Conservation (phyloP, 30 jellyfish, hydroid and myxozoan genomes). For the Clytia hemisphaerica region DNA sequence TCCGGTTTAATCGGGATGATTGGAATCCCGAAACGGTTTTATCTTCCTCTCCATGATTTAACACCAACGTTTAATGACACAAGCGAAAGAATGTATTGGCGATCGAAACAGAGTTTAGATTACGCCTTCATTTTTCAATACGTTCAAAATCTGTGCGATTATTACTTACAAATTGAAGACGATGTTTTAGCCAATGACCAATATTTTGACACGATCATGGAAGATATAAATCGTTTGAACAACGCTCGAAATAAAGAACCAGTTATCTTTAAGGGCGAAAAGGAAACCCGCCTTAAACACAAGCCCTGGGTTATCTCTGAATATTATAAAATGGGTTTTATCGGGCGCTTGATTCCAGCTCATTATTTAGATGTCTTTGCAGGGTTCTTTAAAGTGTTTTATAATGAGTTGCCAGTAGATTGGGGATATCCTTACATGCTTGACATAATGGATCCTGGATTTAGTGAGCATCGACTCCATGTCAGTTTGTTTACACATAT, state of each 20-base stretch:
- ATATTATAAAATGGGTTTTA: slow-evolving; percentile 55
- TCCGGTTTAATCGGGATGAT: slow-evolving; percentile 44
- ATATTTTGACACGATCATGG: slow-evolving; percentile 27
- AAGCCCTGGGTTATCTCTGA: slow-evolving; percentile 27
- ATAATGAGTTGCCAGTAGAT: slow-evolving; percentile 53
- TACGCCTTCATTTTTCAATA: slow-evolving; percentile 51
- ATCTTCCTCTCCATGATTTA: slow-evolving; percentile 22
- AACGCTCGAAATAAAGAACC: background rate
- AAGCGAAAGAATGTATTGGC: slow-evolving; percentile 47
- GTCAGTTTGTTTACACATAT: slow-evolving; percentile 44
- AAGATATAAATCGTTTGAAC: background rate
- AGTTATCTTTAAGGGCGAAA: background rate
- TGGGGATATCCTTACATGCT: slow-evolving; percentile 17
- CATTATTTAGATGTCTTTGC: slow-evolving; percentile 28
- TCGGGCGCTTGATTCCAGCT: slow-evolving; percentile 43
- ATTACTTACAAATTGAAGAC: slow-evolving; percentile 66
- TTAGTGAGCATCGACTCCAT: background rate
- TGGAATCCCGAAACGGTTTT: slow-evolving; percentile 48
- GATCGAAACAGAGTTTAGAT: slow-evolving; percentile 56
- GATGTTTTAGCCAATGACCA: slow-evolving; percentile 36
- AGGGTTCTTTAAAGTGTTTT: slow-evolving; percentile 23
- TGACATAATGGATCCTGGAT: background rate
- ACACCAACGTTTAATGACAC: slow-evolving; percentile 44
- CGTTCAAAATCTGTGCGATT: slow-evolving; percentile 35
- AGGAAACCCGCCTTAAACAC: background rate